phyloP scores from a whole-genome alignment of 1,140 invertebrate genomes.

The Dolichoris vasculosae region DNA sequence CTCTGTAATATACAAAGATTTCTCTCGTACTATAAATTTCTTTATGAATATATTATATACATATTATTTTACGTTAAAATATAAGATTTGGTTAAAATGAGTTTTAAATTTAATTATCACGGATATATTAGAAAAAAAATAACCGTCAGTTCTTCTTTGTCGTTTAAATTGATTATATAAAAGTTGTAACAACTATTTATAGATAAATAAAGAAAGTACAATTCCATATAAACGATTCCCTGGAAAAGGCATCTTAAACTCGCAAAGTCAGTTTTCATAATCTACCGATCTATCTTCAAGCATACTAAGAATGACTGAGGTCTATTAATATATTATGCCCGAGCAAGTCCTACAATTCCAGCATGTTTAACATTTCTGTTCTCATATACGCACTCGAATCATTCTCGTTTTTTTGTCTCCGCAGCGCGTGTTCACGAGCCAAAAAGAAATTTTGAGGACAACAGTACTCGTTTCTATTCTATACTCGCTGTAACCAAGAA shows the following conservation, averaged over 20 bases:
- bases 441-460: background rate
- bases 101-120: too few species aligned
- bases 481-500: background rate
- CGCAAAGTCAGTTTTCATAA: background rate
- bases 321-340: constrained; percentile 49
- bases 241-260: background rate
- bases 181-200: too few species aligned
- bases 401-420: constrained; percentile 29
- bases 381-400: background rate
- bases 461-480: background rate
- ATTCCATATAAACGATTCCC: background rate
- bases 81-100: too few species aligned
- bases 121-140: too few species aligned
- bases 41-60: background rate
- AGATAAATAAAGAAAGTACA: too few species aligned
- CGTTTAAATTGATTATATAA: too few species aligned
- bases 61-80: too few species aligned
- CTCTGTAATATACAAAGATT: too few species aligned
- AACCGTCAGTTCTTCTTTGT: too few species aligned
- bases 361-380: constrained; percentile 33
- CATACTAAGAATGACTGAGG: background rate
- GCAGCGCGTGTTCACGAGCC: background rate
- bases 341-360: background rate
- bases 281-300: constrained; percentile 4
- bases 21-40: too few species aligned